phyloP scores from a whole-genome alignment of 2,888 invertebrate genomes.

The Drosophila vallismaia region DNA sequence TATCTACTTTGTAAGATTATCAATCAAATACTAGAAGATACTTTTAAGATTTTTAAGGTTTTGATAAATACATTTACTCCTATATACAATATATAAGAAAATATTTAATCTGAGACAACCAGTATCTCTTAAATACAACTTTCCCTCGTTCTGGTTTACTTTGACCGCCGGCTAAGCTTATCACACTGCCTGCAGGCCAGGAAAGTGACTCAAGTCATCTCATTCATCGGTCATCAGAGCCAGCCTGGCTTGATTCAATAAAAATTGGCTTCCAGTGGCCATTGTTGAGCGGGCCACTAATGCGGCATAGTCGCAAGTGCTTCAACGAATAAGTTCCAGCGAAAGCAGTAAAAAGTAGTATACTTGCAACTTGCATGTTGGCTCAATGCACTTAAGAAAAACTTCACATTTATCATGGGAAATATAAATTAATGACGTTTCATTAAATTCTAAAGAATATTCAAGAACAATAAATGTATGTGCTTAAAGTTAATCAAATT shows the following conservation, averaged over 20 bases:
- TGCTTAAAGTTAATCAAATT: not conserved
- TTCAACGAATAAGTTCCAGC: conserved; percentile 49
- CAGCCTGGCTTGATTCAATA: conserved; percentile 57
- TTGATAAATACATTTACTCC: not conserved
- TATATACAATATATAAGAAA: not conserved
- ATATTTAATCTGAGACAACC: not conserved
- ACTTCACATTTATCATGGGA: too few relatives aligned
- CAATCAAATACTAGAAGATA: not conserved
- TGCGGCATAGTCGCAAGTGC: conserved; percentile 64
- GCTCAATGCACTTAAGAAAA: conserved; percentile 4
- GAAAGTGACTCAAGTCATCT: conserved; percentile 10
- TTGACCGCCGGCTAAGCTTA: conserved; percentile 14
- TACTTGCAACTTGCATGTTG: conserved; percentile 18
- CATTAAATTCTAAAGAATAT: not conserved
- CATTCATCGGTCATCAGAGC: conserved; percentile 26
- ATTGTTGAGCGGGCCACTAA: conserved; percentile 71
- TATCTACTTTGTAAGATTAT: too few relatives aligned
- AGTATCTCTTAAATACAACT: not conserved
- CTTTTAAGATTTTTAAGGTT: not conserved
- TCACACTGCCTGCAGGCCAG: conserved; percentile 26
- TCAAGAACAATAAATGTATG: too few relatives aligned
- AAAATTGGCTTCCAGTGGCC: conserved; percentile 67
- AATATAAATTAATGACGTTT: too few relatives aligned
- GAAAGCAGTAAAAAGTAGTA: conserved; percentile 35
- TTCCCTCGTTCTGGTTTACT: not conserved